Percentiles rank a stretch among this genome's conserved stretches.
Evolutionary conservation across 2,113 vertebrate species (phyloP).

Genomic region (Sinocyclocheilus anophthalmus): DNA sequence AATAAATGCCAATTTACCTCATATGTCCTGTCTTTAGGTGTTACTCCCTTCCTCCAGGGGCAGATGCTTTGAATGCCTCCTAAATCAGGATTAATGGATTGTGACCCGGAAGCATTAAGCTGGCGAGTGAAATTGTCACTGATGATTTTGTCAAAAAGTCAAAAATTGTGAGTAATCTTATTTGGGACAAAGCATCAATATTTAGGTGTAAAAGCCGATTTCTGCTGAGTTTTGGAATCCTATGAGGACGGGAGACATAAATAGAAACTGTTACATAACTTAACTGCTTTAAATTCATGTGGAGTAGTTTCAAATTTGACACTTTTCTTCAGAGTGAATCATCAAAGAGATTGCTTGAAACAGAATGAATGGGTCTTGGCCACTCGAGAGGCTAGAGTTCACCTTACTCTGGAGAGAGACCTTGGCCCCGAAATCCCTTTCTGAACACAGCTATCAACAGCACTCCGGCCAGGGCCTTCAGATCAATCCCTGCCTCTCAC

Average conservation of each 20-base stretch:
- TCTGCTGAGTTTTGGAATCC: slow-evolving; percentile 37
- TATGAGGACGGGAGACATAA: slow-evolving; percentile 43
- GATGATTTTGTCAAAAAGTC: slow-evolving; percentile 6
- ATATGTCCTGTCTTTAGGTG: slow-evolving; percentile 39
- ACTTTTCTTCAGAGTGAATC: slow-evolving; percentile 62
- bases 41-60: neutral
- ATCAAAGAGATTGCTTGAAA: slow-evolving; percentile 55
- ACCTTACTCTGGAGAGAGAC: slow-evolving; percentile 30
- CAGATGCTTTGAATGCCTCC: neutral
- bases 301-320: slow-evolving; percentile 59
- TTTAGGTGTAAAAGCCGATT: slow-evolving; percentile 17
- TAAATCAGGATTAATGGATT: slow-evolving; percentile 24
- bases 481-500: neutral
- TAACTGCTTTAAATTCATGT: slow-evolving; percentile 61
- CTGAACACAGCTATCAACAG: slow-evolving; percentile 20
- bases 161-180: neutral
- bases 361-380: slow-evolving; percentile 57
- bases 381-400: slow-evolving; percentile 18
- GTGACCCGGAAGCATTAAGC: neutral
- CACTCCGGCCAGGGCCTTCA: neutral
- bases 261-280: slow-evolving; percentile 51
- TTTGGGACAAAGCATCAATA: slow-evolving; percentile 27
- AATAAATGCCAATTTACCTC: slow-evolving; percentile 53
- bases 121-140: neutral
- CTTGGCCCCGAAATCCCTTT: slow-evolving; percentile 32